These are phyloP conservation scores for Shargacucullia verbasci DNA, from an alignment of 2,888 invertebrate species.

Conservation along the genomic window DNA sequence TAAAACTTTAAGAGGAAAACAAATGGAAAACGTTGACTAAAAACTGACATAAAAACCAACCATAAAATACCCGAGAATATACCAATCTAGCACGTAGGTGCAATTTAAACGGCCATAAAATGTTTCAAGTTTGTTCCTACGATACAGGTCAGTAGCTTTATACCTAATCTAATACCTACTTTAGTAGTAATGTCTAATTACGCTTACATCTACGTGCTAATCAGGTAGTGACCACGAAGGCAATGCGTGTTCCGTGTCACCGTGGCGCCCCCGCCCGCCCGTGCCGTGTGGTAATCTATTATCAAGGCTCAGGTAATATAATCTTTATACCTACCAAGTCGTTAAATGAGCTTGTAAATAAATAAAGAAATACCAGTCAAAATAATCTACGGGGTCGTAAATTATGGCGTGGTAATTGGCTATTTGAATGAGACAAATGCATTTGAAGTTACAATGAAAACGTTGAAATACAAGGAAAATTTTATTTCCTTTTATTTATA, in stretches of 20 bases:
- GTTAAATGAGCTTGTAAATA: conserved; percentile 31
- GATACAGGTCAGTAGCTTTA: conserved; percentile 7
- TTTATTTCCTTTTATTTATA: no score
- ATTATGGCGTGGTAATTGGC: no score
- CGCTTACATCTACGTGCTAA: conserved; percentile 23
- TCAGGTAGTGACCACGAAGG: conserved; percentile 42
- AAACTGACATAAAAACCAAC: no score
- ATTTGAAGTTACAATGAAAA: no score
- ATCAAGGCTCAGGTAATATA: conserved; percentile 61
- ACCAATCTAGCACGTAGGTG: no score
- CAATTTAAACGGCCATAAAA: background rate
- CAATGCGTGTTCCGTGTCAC: conserved; percentile 45
- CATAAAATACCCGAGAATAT: no score
- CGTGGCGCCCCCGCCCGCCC: conserved; percentile 16
- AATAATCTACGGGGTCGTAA: no score
- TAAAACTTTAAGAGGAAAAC: no score
- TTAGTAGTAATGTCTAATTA: conserved; percentile 17
- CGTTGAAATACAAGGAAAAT: no score
- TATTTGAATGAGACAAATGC: no score
- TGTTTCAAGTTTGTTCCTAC: background rate
- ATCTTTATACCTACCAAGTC: conserved; percentile 53
- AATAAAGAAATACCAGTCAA: background rate
- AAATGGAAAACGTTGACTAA: no score
- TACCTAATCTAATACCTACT: conserved; percentile 3
- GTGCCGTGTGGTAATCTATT: conserved; percentile 55